These are phyloP conservation scores for Sphaeridia pumilis DNA, from an alignment of 2,888 invertebrate species.

Conservation along the genomic window DNA sequence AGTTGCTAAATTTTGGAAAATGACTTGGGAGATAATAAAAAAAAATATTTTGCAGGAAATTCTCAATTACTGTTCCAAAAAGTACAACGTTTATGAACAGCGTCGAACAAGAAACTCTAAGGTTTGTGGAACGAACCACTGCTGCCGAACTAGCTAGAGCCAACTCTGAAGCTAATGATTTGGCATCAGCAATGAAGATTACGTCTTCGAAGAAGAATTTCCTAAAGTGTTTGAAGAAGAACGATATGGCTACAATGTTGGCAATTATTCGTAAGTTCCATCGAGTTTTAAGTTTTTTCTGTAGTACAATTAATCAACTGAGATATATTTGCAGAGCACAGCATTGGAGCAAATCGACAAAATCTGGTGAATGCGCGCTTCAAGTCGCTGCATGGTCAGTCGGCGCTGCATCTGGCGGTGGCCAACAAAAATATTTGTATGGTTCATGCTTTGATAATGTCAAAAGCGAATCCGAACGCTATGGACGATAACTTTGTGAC, in stretches of 20 bases:
- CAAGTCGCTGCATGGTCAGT: background rate
- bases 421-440: conserved; percentile 7
- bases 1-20: background rate
- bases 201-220: background rate
- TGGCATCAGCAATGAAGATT: background rate
- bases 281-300: background rate
- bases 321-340: background rate
- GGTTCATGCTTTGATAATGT: conserved; percentile 9
- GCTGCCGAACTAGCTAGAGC: background rate
- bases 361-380: background rate
- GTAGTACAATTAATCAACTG: background rate
- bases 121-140: conserved; percentile 9
- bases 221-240: conserved; percentile 1
- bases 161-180: conserved; percentile 6
- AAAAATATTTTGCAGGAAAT: conserved; percentile 6
- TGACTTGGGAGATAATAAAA: background rate
- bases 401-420: conserved; percentile 11
- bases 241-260: conserved; percentile 4
- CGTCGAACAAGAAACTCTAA: conserved; percentile 2
- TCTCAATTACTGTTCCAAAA: background rate
- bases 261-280: conserved; percentile 7
- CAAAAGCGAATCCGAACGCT: conserved; percentile 11
- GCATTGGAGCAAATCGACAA: background rate
- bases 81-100: background rate
- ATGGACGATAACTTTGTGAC: conserved; percentile 1